These are phyloP conservation scores for Galaxea fascicularis DNA, from an alignment of 92 coral and sea anemone genomes.

Conservation along the genomic window DNA sequence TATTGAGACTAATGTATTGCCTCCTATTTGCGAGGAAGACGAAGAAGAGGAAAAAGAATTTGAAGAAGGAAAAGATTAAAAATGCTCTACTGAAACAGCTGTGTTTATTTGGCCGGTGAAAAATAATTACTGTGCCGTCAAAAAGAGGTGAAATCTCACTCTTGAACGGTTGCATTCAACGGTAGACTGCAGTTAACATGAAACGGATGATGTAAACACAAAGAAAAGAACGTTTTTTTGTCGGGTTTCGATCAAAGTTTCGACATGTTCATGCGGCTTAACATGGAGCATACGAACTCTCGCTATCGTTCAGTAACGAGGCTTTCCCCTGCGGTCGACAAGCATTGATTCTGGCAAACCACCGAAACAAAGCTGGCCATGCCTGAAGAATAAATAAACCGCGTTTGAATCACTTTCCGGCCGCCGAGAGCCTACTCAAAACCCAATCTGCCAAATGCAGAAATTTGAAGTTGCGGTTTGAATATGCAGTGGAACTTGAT, in stretches of 20 bases:
- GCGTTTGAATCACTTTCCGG: constrained; percentile 19
- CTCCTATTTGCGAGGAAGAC: constrained; percentile 52
- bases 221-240: constrained; percentile 12
- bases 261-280: not conserved
- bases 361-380: constrained; percentile 28
- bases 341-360: constrained; percentile 19
- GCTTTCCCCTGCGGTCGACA: constrained; percentile 38
- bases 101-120: constrained; percentile 43
- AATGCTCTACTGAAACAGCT: constrained; percentile 28
- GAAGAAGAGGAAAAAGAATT: constrained; percentile 20
- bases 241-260: not conserved
- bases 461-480: constrained; percentile 15
- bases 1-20: constrained; percentile 17
- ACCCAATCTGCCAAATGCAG: not conserved
- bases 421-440: constrained; percentile 2
- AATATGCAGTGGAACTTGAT: not conserved
- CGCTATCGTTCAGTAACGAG: constrained; percentile 9
- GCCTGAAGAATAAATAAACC: not conserved
- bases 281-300: constrained; percentile 21
- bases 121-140: constrained; percentile 46
- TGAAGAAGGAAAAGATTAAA: constrained; percentile 22
- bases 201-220: constrained; percentile 15
- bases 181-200: constrained; percentile 11
- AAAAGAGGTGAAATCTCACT: constrained; percentile 39
- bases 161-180: constrained; percentile 27